These are phyloP conservation scores for Zaprionus lineosus DNA, from an alignment of 2,888 invertebrate genomes.

Conservation along the genomic window DNA sequence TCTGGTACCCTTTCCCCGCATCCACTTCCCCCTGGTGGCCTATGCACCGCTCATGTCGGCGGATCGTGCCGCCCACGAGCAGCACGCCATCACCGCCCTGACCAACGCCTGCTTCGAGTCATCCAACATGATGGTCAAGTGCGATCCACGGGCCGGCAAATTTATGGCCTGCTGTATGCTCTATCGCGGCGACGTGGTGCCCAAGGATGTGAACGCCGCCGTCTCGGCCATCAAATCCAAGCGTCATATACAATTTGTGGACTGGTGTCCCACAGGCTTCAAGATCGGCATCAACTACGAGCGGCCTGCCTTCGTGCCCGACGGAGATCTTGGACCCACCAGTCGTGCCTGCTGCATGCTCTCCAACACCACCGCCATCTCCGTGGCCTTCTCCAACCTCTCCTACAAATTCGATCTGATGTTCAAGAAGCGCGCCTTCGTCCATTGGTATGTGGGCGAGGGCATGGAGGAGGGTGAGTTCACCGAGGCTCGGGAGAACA, in stretches of 20 bases:
- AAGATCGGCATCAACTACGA: conserved; percentile 94
- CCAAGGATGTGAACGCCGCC: conserved; percentile 93
- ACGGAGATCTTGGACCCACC: conserved; percentile 91
- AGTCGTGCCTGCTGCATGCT: conserved; percentile 94
- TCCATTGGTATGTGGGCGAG: conserved; percentile 91
- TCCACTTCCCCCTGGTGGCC: conserved; percentile 85
- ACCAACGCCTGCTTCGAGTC: conserved; percentile 95
- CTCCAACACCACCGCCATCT: conserved; percentile 95
- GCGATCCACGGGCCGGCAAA: conserved; percentile 91
- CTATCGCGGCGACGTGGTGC: conserved; percentile 94
- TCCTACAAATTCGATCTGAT: conserved; percentile 96
- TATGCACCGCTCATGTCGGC: conserved; percentile 80
- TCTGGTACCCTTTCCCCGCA: conserved; percentile 94
- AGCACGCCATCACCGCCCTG: conserved; percentile 86
- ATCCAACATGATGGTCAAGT: conserved; percentile 93
- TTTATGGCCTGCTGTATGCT: conserved; percentile 95
- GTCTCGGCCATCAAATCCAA: conserved; percentile 91
- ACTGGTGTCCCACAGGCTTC: conserved; percentile 97
- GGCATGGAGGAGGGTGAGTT: conserved; percentile 83
- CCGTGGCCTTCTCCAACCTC: conserved; percentile 94
- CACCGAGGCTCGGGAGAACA: conserved; percentile 81
- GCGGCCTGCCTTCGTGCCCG: conserved; percentile 90
- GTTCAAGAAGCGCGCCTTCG: conserved; percentile 88
- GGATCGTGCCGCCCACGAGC: conserved; percentile 75
- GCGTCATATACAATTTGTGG: conserved; percentile 93